A percentile compares a stretch with the other conserved stretches of the same genome.
Conservation (phyloP, 2,888 invertebrate genomes). For the Drosophila setosimentum region DNA sequence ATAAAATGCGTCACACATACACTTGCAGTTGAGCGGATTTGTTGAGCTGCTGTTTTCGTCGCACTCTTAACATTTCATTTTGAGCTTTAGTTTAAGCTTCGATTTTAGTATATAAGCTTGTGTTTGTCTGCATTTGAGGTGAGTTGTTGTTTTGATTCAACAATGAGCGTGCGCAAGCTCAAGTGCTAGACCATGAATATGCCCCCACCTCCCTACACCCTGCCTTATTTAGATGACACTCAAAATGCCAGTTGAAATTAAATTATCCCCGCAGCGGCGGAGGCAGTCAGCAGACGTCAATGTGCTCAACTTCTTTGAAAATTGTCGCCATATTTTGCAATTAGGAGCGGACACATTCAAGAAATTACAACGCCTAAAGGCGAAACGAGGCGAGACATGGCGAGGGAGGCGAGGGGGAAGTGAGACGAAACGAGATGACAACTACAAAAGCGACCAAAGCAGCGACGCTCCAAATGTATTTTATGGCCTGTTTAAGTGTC, state of each 20-base stretch:
- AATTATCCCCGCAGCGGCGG: constrained; percentile 75
- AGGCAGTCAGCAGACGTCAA: constrained; percentile 59
- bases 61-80: constrained; percentile 32
- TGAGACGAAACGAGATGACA: constrained; percentile 17
- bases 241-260: constrained; percentile 82
- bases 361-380: constrained; percentile 73
- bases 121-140: constrained; percentile 29
- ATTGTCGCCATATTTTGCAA: constrained; percentile 80
- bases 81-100: constrained; percentile 34
- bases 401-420: neutral
- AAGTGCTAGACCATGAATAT: constrained; percentile 34
- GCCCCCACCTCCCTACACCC: neutral
- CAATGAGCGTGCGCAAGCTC: constrained; percentile 58
- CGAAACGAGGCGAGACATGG: constrained; percentile 31
- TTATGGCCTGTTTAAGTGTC: constrained; percentile 78
- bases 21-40: constrained; percentile 1
- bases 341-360: constrained; percentile 74
- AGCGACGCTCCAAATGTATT: constrained; percentile 68
- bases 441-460: constrained; percentile 36
- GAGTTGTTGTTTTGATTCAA: constrained; percentile 58
- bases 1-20: constrained; percentile 76
- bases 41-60: constrained; percentile 12
- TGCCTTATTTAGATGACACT: constrained; percentile 61
- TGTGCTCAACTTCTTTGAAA: constrained; percentile 74
- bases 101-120: neutral